Evolutionary conservation across 2,888 invertebrate species (phyloP).

Genomic region (Branchellion lobata): DNA sequence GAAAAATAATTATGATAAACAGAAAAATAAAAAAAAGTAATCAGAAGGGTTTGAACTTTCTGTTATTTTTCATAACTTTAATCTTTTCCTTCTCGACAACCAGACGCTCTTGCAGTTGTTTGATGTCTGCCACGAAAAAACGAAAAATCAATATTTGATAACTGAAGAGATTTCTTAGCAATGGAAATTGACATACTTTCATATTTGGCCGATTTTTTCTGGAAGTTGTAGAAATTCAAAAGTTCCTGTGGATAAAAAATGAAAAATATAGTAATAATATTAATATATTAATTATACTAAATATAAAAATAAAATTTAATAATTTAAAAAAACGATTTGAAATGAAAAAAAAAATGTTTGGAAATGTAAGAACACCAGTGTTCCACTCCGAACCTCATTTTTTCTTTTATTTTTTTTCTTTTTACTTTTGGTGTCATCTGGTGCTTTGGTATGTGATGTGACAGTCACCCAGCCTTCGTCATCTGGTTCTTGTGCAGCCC

Average conservation of each 20-base stretch:
- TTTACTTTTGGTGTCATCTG: background rate
- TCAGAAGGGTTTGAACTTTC: slow-evolving; percentile 11
- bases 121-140: background rate
- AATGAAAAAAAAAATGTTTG: too few relatives aligned
- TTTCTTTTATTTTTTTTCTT: slow-evolving; percentile 6
- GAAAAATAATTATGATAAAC: too few relatives aligned
- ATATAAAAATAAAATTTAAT: too few relatives aligned
- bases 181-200: background rate
- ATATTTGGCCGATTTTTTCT: slow-evolving; percentile 6
- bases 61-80: background rate
- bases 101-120: slow-evolving; percentile 3
- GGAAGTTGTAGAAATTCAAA: slow-evolving; percentile 4
- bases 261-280: too few relatives aligned
- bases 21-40: background rate
- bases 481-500: background rate
- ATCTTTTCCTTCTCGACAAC: background rate
- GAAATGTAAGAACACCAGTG: too few relatives aligned
- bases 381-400: too few relatives aligned
- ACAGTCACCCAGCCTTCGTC: slow-evolving; percentile 1
- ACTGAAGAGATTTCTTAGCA: too few relatives aligned
- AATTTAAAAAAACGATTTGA: too few relatives aligned
- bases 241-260: background rate
- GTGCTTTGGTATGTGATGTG: background rate
- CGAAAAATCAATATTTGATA: too few relatives aligned
- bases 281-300: too few relatives aligned